Percentiles rank a stretch among this genome's conserved stretches.
Evolutionary conservation across 1,140 invertebrate genomes (phyloP).

Genomic region (Formica selysi): DNA sequence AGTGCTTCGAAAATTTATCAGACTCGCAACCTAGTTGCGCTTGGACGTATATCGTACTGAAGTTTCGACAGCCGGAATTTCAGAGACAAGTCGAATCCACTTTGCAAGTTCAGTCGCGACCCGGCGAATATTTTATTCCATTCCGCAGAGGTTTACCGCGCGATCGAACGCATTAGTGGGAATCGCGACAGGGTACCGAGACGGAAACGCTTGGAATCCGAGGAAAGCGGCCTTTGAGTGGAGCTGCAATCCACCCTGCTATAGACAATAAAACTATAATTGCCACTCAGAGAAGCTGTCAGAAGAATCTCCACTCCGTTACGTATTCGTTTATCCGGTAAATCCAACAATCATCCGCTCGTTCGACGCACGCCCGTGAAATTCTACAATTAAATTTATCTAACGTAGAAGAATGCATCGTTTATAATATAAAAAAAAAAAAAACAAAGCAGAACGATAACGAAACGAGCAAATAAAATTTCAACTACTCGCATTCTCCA

Average conservation of each 20-base stretch:
- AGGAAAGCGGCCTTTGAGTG: not conserved
- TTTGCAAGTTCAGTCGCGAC: slow-evolving; percentile 39
- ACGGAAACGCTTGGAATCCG: not conserved
- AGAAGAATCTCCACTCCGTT: slow-evolving; percentile 21
- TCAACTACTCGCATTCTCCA: slow-evolving; percentile 13
- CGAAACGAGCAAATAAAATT: slow-evolving; percentile 29
- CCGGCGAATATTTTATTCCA: slow-evolving; percentile 8
- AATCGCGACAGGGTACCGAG: not conserved
- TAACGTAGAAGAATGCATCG: slow-evolving; percentile 36
- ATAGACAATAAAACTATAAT: slow-evolving; percentile 55
- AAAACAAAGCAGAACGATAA: not conserved
- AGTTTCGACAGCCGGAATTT: slow-evolving; percentile 19
- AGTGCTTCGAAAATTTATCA: slow-evolving; percentile 3
- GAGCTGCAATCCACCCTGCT: not conserved
- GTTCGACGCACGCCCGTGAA: not conserved
- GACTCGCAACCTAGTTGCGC: not conserved
- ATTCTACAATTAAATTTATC: slow-evolving; percentile 43
- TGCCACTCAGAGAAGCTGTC: slow-evolving; percentile 23
- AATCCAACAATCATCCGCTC: slow-evolving; percentile 52
- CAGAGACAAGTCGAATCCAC: slow-evolving; percentile 14
- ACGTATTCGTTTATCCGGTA: slow-evolving; percentile 49
- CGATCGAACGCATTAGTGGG: slow-evolving; percentile 28
- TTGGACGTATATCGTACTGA: not conserved
- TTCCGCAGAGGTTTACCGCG: slow-evolving; percentile 27
- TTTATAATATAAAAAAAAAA: not conserved